phyloP scores from a whole-genome alignment of 2,113 vertebrate genomes.

The Syngnathoides biaculeatus region DNA sequence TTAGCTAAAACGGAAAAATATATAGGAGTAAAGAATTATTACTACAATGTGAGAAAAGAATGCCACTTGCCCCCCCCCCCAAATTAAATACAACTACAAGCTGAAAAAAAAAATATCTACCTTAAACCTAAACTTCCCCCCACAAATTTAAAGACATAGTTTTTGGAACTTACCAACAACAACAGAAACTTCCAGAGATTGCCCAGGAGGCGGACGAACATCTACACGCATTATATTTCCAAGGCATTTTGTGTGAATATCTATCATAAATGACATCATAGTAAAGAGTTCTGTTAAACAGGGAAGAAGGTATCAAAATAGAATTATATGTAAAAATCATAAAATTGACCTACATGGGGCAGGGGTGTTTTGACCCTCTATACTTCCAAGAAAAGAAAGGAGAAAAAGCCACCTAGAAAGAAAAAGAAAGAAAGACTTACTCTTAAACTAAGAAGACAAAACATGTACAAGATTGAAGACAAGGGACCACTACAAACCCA shows the following conservation, averaged over 20 bases:
- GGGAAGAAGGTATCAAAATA: not conserved
- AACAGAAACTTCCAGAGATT: constrained; percentile 54
- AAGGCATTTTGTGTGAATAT: constrained; percentile 52
- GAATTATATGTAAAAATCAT: not conserved
- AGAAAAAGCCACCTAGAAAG: constrained; percentile 55
- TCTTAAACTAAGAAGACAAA: not conserved
- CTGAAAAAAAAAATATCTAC: too few species aligned
- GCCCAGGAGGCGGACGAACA: constrained; percentile 44
- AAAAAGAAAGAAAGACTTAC: constrained; percentile 5
- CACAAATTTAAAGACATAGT: too few species aligned
- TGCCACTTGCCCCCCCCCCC: too few species aligned
- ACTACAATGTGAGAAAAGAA: not conserved
- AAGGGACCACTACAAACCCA: constrained; percentile 38
- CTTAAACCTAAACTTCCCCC: too few species aligned
- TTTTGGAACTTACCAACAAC: constrained; percentile 56
- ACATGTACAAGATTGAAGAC: not conserved
- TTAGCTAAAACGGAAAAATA: constrained; percentile 60
- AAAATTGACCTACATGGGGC: constrained; percentile 38
- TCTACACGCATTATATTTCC: constrained; percentile 63
- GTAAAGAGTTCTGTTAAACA: not conserved
- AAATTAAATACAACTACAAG: too few species aligned
- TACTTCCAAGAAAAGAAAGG: constrained; percentile 16
- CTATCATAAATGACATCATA: constrained; percentile 12
- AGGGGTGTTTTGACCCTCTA: constrained; percentile 29
- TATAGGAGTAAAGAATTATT: too few species aligned